Percentiles rank a stretch among this genome's conserved stretches.
Conservation (phyloP, 2,888 invertebrate species). For the Nineta flava region DNA sequence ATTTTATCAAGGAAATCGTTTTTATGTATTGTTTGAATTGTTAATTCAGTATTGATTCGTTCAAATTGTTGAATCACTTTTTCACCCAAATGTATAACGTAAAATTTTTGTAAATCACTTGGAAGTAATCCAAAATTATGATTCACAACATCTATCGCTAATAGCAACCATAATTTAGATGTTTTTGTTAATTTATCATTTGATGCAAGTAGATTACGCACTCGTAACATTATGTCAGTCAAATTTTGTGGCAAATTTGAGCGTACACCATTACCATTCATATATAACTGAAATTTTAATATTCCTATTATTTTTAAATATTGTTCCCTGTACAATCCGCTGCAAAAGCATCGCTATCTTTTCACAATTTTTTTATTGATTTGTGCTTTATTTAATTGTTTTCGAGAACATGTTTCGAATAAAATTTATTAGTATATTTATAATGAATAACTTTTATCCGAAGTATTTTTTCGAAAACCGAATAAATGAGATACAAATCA, state of each 20-base stretch:
- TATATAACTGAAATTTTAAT: slow-evolving; percentile 23
- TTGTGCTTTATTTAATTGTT: not conserved
- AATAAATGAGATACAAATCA: no score
- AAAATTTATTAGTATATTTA: no score
- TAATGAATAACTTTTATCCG: no score
- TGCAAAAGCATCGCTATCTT: not conserved
- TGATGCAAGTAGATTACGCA: slow-evolving; percentile 21
- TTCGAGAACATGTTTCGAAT: no score
- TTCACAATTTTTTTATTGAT: no score
- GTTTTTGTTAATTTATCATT: slow-evolving; percentile 21
- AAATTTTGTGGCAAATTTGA: slow-evolving; percentile 18
- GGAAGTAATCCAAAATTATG: slow-evolving; percentile 24
- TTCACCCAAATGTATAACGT: slow-evolving; percentile 24
- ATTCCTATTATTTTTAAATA: slow-evolving; percentile 2
- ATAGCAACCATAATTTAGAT: slow-evolving; percentile 25
- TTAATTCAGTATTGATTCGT: slow-evolving; percentile 14
- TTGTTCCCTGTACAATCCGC: not conserved
- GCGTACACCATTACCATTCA: slow-evolving; percentile 23
- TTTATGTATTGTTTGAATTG: slow-evolving; percentile 21
- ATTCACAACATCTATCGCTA: slow-evolving; percentile 26
- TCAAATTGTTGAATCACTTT: slow-evolving; percentile 21
- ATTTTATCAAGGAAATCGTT: slow-evolving; percentile 21
- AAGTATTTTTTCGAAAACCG: no score
- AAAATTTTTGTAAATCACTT: slow-evolving; percentile 23
- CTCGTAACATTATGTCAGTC: slow-evolving; percentile 21